Percentiles rank a stretch among this genome's conserved stretches.
phyloP scores from a whole-genome alignment of 2,888 invertebrate genomes.

The Melinopterus prodromus region DNA sequence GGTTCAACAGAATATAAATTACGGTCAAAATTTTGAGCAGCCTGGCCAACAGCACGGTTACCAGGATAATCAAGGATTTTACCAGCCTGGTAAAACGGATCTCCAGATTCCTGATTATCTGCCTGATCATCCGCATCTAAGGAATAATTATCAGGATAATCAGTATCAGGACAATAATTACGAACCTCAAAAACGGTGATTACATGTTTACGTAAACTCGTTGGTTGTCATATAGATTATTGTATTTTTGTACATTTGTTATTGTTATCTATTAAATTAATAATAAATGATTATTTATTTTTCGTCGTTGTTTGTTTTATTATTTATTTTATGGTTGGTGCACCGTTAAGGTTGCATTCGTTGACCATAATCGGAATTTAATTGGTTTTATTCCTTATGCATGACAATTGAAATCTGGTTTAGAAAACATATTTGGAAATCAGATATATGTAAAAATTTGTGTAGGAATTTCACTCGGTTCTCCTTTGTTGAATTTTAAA shows the following conservation, averaged over 20 bases:
- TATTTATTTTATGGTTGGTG: not conserved
- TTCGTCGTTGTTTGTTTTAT: not conserved
- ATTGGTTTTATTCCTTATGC: not conserved
- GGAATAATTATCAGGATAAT: conserved; percentile 8
- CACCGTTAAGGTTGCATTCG: not conserved
- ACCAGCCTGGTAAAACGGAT: conserved; percentile 35
- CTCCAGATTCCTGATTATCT: conserved; percentile 37
- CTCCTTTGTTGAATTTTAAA: conserved; percentile 5
- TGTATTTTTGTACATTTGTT: conserved; percentile 13
- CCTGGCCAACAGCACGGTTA: conserved; percentile 24
- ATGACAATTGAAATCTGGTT: not conserved
- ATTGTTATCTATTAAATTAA: not conserved
- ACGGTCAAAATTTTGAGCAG: conserved; percentile 11
- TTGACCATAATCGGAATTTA: not conserved
- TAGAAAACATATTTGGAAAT: not conserved
- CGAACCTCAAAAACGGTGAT: conserved; percentile 27
- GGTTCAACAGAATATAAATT: not conserved
- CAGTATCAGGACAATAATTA: conserved; percentile 24
- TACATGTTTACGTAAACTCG: not conserved
- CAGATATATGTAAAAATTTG: not conserved
- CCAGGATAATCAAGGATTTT: conserved; percentile 30
- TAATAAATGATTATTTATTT: not conserved
- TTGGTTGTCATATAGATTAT: conserved; percentile 14
- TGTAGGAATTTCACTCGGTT: not conserved
- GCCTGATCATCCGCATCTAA: conserved; percentile 37